A percentile compares a stretch with the other conserved stretches of the same genome.
These are phyloP conservation scores for Boulengeromyrus knoepffleri DNA, from an alignment of 2,113 vertebrate species.

Conservation along the genomic window DNA sequence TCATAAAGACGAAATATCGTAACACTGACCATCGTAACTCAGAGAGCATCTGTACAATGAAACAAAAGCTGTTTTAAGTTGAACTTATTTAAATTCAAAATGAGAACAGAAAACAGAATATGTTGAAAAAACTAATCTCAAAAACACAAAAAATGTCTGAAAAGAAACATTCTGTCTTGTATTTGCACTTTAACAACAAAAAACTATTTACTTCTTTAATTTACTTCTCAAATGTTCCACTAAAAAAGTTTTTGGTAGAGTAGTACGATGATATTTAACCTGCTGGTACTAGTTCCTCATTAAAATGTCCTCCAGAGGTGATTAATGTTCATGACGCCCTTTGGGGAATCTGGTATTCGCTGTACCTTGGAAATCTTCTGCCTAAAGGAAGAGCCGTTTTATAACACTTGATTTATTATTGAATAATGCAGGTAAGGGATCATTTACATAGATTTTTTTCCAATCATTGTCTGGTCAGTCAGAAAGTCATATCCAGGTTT, in stretches of 20 bases:
- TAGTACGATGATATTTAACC: neutral
- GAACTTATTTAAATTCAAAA: no score
- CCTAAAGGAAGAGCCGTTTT: neutral
- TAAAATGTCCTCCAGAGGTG: neutral
- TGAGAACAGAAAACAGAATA: no score
- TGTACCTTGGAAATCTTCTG: neutral
- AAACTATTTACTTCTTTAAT: neutral
- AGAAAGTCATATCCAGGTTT: neutral
- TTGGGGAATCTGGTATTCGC: neutral
- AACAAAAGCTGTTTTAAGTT: no score
- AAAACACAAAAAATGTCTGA: no score
- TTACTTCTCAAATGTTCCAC: neutral
- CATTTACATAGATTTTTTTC: neutral
- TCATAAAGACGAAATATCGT: no score
- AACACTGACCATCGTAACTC: no score
- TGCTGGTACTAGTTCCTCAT: neutral
- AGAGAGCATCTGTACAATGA: no score
- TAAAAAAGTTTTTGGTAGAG: neutral
- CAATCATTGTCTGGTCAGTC: neutral
- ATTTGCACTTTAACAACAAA: neutral
- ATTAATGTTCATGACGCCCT: neutral
- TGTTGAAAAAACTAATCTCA: no score
- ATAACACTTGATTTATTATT: neutral
- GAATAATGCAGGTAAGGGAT: neutral
- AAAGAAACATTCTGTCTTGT: no score